Evolutionary conservation across 1,140 invertebrate species (phyloP), one percentile per base, ranked within the genome.

Genomic region (Hypsibius dujardini): DNA sequence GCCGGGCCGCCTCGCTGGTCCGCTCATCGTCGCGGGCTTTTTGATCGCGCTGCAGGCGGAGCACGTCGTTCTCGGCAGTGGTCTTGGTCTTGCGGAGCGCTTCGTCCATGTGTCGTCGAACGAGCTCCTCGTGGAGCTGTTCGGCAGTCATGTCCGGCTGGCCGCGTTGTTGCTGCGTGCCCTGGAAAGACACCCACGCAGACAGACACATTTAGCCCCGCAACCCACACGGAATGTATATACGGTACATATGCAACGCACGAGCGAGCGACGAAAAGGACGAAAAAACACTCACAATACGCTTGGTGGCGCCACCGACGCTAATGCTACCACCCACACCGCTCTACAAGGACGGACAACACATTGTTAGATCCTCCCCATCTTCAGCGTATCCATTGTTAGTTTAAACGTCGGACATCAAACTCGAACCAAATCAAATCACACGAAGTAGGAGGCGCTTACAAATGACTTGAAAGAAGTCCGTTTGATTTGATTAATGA

Each of bases 1-100:
- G 62, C 3, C 62, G 62, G 3, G 12, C 12, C 3, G 62, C 62
- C 45, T 67, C 7, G 42, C 3, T 42, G 62, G 62, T 42, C 3
- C 62, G 62, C 3, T 67, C 62, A 14, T 67, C 62, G 62, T 67
- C 62, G 42, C 62, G 62, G 7, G 42, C 7, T 3, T 42, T 7
- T 42, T 67, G 62, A 42, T 67, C 62, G 42, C 42, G 12, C 42
- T 67, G 62, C 62, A 67, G 62, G 42, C 62, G 62, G 12, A 14
- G 42, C 3, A 67, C 42, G 3, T 67, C 7, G 42, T 42, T 42
- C 45, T 67, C 62, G 7, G 42, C 62, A 42, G 62, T 67, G 3
- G 42, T 3, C 45, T 67, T 12, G 3, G 62, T 42, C 3, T 7
- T 42, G 7, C 3, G 7, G 7, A 67, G 42, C 7, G 62, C 62